A percentile compares a stretch with the other conserved stretches of the same genome.
Conservation (phyloP, 2,797 vertebrate species). For the Myotis findleyi region DNA sequence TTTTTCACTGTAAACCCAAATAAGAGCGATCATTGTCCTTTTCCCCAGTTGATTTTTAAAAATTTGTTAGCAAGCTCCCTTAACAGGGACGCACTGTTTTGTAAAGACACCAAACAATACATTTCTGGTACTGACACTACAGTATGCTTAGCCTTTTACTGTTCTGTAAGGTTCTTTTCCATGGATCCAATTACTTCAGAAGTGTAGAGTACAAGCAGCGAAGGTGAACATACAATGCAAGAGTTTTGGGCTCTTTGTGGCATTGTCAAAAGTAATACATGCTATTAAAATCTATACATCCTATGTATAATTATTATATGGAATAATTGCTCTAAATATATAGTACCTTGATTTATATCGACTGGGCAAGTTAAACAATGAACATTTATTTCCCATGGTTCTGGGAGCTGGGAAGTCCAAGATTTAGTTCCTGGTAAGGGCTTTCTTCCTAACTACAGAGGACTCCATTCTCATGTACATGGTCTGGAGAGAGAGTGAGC, state of each 20-base stretch:
- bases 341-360: conserved; percentile 46
- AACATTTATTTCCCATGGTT: not conserved
- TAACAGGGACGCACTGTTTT: conserved; percentile 64
- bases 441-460: not conserved
- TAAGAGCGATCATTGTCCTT: not conserved
- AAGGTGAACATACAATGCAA: conserved; percentile 74
- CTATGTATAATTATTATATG: conserved; percentile 60
- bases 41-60: not conserved
- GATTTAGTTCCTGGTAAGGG: not conserved
- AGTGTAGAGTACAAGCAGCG: conserved; percentile 47
- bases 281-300: conserved; percentile 23
- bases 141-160: conserved; percentile 16
- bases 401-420: not conserved
- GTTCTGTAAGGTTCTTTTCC: conserved; percentile 3
- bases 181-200: conserved; percentile 77
- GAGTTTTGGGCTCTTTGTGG: conserved; percentile 67
- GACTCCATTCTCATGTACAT: not conserved
- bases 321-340: conserved; percentile 73
- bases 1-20: not conserved
- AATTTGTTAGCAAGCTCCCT: conserved; percentile 40
- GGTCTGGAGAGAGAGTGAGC: not conserved
- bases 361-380: not conserved
- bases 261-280: conserved; percentile 76
- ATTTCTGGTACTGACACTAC: conserved; percentile 43
- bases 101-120: conserved; percentile 60